Base-by-base conservation (phyloP, 1,140 invertebrate genomes). In the Trichonephila inaurata region DNA sequence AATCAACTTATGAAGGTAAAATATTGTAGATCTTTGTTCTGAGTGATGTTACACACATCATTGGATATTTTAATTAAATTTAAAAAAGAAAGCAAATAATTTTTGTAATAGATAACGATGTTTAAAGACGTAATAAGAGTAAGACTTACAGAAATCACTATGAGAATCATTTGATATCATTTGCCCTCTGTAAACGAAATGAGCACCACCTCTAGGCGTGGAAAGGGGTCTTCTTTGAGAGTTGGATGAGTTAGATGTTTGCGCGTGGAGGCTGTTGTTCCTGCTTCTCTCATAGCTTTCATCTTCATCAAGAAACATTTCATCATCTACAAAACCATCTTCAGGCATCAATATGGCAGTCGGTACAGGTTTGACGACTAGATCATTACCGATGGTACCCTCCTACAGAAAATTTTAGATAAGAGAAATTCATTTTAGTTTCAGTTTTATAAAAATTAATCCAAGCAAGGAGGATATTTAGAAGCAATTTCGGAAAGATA, bases 341-440 rank as follows among this genome's bases (percentile, higher is more conserved):
- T 95, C 94, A 28, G 94, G 81, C 19, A 95, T 94, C 61, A 83
- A 61, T 16, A 82, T 97, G 96, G 92, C 97, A n/a, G 93, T 96
- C 58, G 98, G 98, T 91, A 98, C 96, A 92, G 98, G 98, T 95
- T 97, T 97, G 95, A 99, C 98, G 88, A 98, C 97, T 95, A 98
- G 95, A 95, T 98, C 97, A 95, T 98, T 97, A 91, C 98, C 98
- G 94, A 99, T 98, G 92, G 98, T 98, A 94, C 98, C 98, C 96
- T 99, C 98, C 98, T 98, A 96, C 33, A 82, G 40, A 14, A 60
- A 60, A 44, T 64, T 64, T 64, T 21, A 51, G 5, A 12, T 12
- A 51, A 12, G 10, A 10, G 51, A 51, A 51, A 10, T 51, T 40
- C 33, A 1, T 51, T 51, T 51, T 51, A 51, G 7, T 51, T 12